Evolutionary conservation across 1,140 invertebrate genomes (phyloP).

Genomic region (Dendroctonus ponderosae): DNA sequence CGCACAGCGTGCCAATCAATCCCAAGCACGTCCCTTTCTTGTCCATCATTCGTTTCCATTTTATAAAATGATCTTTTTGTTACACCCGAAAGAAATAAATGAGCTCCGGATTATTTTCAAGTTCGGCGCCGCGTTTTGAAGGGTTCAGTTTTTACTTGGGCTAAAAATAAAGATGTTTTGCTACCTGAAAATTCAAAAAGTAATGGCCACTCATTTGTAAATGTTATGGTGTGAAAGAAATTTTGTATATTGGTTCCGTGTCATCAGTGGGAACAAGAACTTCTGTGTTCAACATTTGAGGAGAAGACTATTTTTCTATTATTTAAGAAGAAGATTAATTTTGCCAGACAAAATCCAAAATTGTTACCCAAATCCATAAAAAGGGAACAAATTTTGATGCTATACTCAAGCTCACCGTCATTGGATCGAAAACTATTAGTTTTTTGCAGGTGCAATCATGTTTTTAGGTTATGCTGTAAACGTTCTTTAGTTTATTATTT

Average conservation of each 20-base stretch:
- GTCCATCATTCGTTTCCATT: conserved; percentile 38
- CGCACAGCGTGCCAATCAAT: conserved; percentile 48
- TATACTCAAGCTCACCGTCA: too few relatives aligned
- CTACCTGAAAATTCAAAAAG: conserved; percentile 29
- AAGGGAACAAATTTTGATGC: too few relatives aligned
- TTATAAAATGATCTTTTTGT: conserved; percentile 36
- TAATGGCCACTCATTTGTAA: conserved; percentile 28
- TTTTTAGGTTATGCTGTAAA: too few relatives aligned
- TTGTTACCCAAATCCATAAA: too few relatives aligned
- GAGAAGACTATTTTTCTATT: too few relatives aligned
- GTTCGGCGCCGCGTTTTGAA: conserved; percentile 19
- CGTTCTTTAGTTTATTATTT: too few relatives aligned
- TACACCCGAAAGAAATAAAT: conserved; percentile 29
- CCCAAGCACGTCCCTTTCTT: conserved; percentile 38
- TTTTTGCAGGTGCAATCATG: too few relatives aligned
- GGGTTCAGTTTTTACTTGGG: conserved; percentile 23
- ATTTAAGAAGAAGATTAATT: too few relatives aligned
- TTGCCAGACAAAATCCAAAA: too few relatives aligned
- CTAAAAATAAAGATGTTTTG: conserved; percentile 32
- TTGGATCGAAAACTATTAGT: too few relatives aligned
- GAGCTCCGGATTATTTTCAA: conserved; percentile 24
- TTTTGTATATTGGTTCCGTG: conserved; percentile 8
- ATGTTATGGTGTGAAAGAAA: conserved; percentile 15
- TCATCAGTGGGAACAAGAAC: too few relatives aligned
- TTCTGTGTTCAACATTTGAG: too few relatives aligned